These are phyloP conservation scores for Brachionus koreanus DNA, from an alignment of 1,140 invertebrate genomes.

Conservation along the genomic window DNA sequence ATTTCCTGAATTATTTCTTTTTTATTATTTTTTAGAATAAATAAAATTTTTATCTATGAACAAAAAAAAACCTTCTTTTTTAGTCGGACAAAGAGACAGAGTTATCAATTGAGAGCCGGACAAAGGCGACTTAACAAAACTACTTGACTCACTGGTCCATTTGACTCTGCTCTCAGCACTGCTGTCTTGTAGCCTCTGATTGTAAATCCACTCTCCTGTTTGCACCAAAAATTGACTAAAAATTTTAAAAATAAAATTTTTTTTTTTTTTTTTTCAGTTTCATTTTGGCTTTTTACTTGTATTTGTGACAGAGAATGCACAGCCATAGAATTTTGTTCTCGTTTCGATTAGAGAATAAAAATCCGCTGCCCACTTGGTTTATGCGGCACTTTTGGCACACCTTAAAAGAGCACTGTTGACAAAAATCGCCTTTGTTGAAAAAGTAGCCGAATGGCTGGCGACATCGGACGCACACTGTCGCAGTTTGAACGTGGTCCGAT, in stretches of 20 bases:
- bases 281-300: background rate
- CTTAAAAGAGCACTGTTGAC: constrained; percentile 48
- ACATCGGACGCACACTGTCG: constrained; percentile 50
- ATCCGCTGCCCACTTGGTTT: background rate
- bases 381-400: constrained; percentile 49
- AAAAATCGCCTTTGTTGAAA: constrained; percentile 49
- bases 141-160: background rate
- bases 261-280: background rate
- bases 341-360: background rate
- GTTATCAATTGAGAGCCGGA: constrained; percentile 23
- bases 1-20: constrained; percentile 16
- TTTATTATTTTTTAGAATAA: background rate
- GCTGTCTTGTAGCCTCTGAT: background rate
- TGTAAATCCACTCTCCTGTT: constrained; percentile 36
- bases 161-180: background rate
- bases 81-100: constrained; percentile 12
- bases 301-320: constrained; percentile 37
- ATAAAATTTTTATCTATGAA: background rate
- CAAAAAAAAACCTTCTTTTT: constrained; percentile 28
- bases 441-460: constrained; percentile 47
- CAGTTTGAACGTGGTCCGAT: constrained; percentile 15
- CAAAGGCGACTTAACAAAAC: background rate
- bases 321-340: background rate
- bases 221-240: constrained; percentile 33
- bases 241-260: background rate